Conservation (phyloP, 2,797 vertebrate species). For the Petrocephalus schoutedeni region DNA sequence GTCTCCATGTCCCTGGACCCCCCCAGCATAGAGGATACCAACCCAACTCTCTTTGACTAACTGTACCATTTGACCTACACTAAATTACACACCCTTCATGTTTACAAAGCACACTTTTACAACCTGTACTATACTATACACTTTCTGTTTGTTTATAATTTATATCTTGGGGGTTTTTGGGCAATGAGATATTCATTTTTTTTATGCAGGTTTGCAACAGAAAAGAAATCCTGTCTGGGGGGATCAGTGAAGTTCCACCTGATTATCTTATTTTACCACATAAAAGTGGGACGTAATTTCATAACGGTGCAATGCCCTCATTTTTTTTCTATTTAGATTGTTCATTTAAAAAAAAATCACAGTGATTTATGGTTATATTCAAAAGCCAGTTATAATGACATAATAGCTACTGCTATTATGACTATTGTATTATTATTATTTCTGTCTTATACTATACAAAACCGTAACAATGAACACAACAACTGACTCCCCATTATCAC, state of each 20-base stretch:
- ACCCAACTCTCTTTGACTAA: background rate
- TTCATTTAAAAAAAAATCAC: background rate
- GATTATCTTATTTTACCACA: background rate
- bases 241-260: background rate
- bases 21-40: background rate
- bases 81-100: background rate
- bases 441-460: background rate
- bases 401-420: background rate
- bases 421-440: background rate
- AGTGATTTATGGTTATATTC: background rate
- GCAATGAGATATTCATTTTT: background rate
- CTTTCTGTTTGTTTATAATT: slow-evolving; percentile 13
- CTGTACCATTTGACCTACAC: background rate
- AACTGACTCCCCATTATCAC: background rate
- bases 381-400: background rate
- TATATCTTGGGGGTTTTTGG: background rate
- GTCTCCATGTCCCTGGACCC: background rate
- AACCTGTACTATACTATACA: background rate
- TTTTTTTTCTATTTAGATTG: background rate
- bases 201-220: background rate
- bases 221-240: background rate
- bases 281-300: background rate
- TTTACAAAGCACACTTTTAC: background rate
- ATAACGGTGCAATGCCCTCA: background rate
- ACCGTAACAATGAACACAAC: background rate